phyloP scores from a whole-genome alignment of 2,888 invertebrate species.

The Ophion obscuratus region DNA sequence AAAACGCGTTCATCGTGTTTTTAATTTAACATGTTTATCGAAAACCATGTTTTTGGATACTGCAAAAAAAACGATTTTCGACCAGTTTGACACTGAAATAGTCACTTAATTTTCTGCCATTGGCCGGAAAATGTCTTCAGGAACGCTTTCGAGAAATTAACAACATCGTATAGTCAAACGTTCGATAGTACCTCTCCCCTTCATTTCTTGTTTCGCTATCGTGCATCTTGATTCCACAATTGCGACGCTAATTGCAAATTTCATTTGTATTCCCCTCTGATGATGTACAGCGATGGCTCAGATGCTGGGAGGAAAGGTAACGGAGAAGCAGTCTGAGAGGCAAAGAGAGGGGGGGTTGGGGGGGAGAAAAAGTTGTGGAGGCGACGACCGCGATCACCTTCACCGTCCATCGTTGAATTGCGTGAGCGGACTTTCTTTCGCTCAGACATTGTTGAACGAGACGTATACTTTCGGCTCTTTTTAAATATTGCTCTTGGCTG shows the following conservation, averaged over 20 bases:
- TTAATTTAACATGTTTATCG: no score
- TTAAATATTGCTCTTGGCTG: background rate
- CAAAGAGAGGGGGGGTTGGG: background rate
- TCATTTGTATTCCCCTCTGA: constrained; percentile 64
- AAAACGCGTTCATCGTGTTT: no score
- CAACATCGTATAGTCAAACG: constrained; percentile 38
- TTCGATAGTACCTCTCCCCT: constrained; percentile 19
- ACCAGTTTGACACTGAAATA: no score
- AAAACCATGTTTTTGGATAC: no score
- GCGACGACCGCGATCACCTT: constrained; percentile 60
- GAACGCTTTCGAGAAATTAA: background rate
- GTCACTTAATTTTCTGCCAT: constrained; percentile 35
- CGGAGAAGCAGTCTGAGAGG: background rate
- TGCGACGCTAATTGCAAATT: constrained; percentile 69
- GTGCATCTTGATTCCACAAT: constrained; percentile 38
- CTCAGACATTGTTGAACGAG: constrained; percentile 69
- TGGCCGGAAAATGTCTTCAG: constrained; percentile 37
- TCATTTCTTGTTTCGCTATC: constrained; percentile 38
- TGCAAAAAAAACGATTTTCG: no score
- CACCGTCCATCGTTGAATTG: constrained; percentile 69
- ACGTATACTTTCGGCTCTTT: constrained; percentile 59
- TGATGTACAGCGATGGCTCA: constrained; percentile 11
- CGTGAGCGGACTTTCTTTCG: constrained; percentile 75
- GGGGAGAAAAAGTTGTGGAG: constrained; percentile 54
- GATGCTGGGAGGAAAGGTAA: constrained; percentile 10